Conservation (phyloP, 1,140 invertebrate species). For the Zaprionus tsacasi region DNA sequence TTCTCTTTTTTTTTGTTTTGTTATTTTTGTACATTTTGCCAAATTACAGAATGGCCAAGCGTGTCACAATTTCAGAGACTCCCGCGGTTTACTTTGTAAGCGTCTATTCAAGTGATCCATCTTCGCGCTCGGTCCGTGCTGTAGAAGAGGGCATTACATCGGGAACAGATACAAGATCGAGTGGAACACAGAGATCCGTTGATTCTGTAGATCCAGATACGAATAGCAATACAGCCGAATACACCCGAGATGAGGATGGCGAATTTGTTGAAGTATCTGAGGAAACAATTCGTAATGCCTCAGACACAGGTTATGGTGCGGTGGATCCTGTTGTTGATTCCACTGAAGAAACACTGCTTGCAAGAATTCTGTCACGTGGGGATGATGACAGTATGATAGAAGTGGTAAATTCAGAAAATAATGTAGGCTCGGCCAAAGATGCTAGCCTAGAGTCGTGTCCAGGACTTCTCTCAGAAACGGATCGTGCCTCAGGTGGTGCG, state of each 20-base stretch:
- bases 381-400: neutral
- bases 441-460: too few relatives aligned
- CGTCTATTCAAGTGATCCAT: neutral
- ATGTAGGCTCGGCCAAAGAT: neutral
- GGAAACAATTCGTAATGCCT: too few relatives aligned
- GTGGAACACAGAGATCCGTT: neutral
- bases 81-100: neutral
- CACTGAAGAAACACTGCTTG: neutral
- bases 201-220: neutral
- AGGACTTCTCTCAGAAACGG: too few relatives aligned
- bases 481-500: too few relatives aligned
- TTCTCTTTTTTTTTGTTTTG: too few relatives aligned
- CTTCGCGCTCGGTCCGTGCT: neutral
- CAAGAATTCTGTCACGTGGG: too few relatives aligned
- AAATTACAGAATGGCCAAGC: constrained; percentile 62
- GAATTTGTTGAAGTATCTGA: too few relatives aligned
- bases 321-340: too few relatives aligned
- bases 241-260: neutral
- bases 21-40: neutral
- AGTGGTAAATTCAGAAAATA: neutral
- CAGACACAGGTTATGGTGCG: too few relatives aligned
- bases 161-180: neutral
- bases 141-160: too few relatives aligned
- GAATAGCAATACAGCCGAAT: neutral
- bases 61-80: neutral